Conservation (phyloP, 2,113 vertebrate species). For the Microcebus jonahi region DNA sequence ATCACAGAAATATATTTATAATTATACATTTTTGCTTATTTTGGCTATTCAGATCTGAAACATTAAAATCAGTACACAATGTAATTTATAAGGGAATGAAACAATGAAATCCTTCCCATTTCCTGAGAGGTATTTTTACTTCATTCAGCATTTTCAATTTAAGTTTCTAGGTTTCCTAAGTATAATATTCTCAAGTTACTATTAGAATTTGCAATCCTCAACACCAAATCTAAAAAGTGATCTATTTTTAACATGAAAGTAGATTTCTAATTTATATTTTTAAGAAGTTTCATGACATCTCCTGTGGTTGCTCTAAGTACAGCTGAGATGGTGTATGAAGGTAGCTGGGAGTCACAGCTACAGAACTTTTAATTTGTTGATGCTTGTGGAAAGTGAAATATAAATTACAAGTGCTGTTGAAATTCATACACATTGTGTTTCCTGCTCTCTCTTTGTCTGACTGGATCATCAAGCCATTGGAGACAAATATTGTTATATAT, state of each 20-base stretch:
- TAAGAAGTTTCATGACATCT: not conserved
- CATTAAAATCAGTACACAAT: not conserved
- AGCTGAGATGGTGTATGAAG: not conserved
- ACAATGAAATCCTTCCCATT: not conserved
- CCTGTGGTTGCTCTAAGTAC: not conserved
- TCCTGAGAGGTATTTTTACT: not conserved
- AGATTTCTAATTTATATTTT: not conserved
- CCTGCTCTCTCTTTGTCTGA: not conserved
- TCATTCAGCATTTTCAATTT: not conserved
- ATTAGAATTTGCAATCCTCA: not conserved
- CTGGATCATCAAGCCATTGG: not conserved
- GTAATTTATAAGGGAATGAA: not conserved
- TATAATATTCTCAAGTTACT: not conserved
- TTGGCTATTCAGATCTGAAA: not conserved
- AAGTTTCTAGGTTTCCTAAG: not conserved
- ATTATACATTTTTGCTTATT: not conserved
- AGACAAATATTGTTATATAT: not conserved
- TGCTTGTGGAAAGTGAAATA: not conserved
- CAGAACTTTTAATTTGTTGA: not conserved
- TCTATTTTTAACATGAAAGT: not conserved
- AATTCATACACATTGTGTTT: slow-evolving; percentile 6
- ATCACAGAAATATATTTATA: not conserved
- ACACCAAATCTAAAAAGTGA: not conserved
- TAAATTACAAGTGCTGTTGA: not conserved
- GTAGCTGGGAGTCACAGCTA: not conserved